phyloP scores from a whole-genome alignment of 2,888 invertebrate genomes.

The Cantharis rustica region DNA sequence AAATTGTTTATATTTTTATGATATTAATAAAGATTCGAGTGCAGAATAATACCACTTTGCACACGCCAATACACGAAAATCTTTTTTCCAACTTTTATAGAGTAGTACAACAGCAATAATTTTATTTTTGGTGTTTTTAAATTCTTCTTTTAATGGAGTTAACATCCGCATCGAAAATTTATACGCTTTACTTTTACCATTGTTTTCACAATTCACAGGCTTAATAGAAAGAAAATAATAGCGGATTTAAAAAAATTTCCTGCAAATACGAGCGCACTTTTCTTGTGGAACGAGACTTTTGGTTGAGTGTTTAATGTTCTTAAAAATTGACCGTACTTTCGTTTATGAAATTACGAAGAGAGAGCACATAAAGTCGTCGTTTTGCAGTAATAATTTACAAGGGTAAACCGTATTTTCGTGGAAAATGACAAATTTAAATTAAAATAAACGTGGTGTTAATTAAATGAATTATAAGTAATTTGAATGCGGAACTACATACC shows the following conservation, averaged over 20 bases:
- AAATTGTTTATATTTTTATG: no score
- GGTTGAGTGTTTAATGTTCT: neutral
- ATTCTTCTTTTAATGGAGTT: neutral
- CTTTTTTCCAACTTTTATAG: neutral
- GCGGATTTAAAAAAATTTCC: neutral
- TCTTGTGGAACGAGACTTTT: neutral
- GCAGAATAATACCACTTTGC: neutral
- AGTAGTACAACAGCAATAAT: neutral
- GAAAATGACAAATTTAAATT: conserved; percentile 18
- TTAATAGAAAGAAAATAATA: neutral
- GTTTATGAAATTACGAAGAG: conserved; percentile 9
- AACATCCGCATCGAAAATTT: neutral
- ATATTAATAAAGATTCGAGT: no score
- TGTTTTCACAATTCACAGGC: neutral
- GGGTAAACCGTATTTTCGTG: conserved; percentile 4
- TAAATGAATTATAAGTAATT: conserved; percentile 23
- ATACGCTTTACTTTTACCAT: neutral
- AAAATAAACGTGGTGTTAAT: conserved; percentile 21
- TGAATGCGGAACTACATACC: neutral
- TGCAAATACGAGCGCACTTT: neutral
- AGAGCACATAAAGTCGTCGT: conserved; percentile 11
- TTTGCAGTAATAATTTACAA: conserved; percentile 10
- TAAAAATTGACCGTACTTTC: neutral
- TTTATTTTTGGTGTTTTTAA: neutral
- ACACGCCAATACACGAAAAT: neutral